A percentile compares a stretch with the other conserved stretches of the same genome.
Evolutionary conservation across 2,113 vertebrate genomes (phyloP).

Genomic region (Psophia crepitans): DNA sequence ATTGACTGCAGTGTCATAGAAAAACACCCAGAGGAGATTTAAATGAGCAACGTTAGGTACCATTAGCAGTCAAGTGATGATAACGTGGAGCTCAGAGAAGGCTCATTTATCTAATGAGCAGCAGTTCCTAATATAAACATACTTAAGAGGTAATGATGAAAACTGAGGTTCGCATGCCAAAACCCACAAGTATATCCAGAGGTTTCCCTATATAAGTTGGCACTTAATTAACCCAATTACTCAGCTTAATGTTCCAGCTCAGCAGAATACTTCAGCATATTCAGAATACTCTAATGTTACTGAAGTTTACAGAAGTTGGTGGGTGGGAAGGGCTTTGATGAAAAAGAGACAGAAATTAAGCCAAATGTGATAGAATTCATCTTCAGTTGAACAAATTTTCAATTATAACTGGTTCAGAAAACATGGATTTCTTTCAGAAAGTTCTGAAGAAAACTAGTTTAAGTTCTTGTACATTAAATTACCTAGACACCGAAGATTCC

Average conservation of each 20-base stretch:
- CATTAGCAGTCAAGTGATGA: not conserved
- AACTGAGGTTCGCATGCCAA: not conserved
- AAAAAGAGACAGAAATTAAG: not conserved
- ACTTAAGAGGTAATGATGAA: constrained; percentile 13
- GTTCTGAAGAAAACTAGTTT: not conserved
- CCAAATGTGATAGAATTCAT: not conserved
- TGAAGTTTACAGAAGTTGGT: not conserved
- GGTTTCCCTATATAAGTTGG: not conserved
- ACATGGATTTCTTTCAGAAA: not conserved
- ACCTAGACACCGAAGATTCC: not conserved
- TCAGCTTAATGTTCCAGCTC: not conserved
- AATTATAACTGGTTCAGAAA: not conserved
- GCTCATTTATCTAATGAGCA: constrained; percentile 35
- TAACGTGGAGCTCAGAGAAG: not conserved
- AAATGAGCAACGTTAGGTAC: not conserved
- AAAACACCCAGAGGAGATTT: not conserved
- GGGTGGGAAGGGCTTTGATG: not conserved
- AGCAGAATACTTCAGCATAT: not conserved
- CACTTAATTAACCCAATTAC: not conserved
- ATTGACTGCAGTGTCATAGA: not conserved
- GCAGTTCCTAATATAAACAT: constrained; percentile 4
- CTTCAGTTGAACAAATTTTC: not conserved
- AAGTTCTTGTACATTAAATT: not conserved
- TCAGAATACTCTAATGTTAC: not conserved
- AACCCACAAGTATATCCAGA: not conserved